Percentiles rank a stretch among this genome's conserved stretches.
Evolutionary conservation across 2,113 vertebrate species (phyloP).

Genomic region (Dromaius novaehollandiae): DNA sequence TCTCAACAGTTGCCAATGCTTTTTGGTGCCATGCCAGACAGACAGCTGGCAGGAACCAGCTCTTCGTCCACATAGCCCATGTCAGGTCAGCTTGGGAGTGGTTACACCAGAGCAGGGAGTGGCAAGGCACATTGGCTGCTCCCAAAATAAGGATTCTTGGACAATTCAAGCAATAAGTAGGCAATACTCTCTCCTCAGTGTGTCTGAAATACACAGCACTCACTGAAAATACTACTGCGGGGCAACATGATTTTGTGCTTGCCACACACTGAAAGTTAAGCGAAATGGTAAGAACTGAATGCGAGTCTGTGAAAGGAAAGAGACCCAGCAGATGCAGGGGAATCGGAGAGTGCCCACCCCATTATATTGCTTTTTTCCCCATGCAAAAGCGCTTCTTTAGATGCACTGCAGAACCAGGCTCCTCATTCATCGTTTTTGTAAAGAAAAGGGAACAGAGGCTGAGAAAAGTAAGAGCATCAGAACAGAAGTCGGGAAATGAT

Average conservation of each 20-base stretch:
- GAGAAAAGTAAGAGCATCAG: neutral
- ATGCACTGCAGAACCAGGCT: neutral
- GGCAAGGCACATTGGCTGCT: fast-evolving
- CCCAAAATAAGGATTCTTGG: neutral
- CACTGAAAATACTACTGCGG: fast-evolving
- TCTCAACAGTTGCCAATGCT: neutral
- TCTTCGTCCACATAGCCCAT: neutral
- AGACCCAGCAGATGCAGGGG: neutral
- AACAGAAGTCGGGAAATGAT: neutral
- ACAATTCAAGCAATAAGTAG: neutral
- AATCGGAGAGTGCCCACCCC: neutral
- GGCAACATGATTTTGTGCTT: neutral
- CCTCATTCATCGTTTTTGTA: neutral
- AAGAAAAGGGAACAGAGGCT: neutral
- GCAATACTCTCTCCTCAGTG: neutral
- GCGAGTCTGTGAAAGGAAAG: neutral
- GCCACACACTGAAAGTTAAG: neutral
- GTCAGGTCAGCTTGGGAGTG: neutral
- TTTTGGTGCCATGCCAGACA: neutral
- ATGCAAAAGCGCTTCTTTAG: neutral
- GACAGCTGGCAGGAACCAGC: neutral
- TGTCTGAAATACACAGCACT: neutral
- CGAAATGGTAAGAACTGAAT: neutral
- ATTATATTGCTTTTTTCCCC: neutral
- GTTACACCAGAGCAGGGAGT: neutral